phyloP scores from a whole-genome alignment of 1,140 invertebrate genomes.

The Ridgeia piscesae region DNA sequence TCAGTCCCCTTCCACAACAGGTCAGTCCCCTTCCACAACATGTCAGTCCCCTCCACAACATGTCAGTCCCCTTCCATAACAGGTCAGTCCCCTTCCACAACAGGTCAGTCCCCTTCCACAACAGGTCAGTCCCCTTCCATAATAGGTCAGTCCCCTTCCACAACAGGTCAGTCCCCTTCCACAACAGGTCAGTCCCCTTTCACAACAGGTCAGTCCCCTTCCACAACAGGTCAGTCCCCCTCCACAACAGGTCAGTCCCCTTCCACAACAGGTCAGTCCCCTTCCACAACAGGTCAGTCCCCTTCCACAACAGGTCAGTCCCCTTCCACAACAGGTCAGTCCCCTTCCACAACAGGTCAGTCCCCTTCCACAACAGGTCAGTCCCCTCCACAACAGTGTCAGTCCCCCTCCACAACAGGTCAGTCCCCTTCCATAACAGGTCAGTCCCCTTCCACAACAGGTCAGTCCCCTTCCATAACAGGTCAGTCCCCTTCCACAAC shows the following conservation, averaged over 20 bases:
- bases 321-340: slow-evolving; percentile 54
- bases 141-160: no score
- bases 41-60: slow-evolving; percentile 55
- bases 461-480: no score
- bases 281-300: slow-evolving; percentile 53
- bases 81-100: slow-evolving; percentile 54
- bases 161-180: slow-evolving; percentile 52
- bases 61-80: slow-evolving; percentile 52
- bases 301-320: slow-evolving; percentile 53
- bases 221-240: slow-evolving; percentile 53
- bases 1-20: slow-evolving; percentile 52
- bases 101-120: slow-evolving; percentile 52
- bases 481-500: slow-evolving; percentile 54
- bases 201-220: slow-evolving; percentile 54
- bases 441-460: slow-evolving; percentile 54
- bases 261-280: no score
- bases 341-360: slow-evolving; percentile 54
- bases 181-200: slow-evolving; percentile 52
- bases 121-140: slow-evolving; percentile 50
- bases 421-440: no score
- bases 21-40: no score
- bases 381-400: no score
- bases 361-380: slow-evolving; percentile 54
- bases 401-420: slow-evolving; percentile 56
- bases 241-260: slow-evolving; percentile 53